Evolutionary conservation across 2,888 invertebrate genomes (phyloP).

Genomic region (Drosophila picticornis): DNA sequence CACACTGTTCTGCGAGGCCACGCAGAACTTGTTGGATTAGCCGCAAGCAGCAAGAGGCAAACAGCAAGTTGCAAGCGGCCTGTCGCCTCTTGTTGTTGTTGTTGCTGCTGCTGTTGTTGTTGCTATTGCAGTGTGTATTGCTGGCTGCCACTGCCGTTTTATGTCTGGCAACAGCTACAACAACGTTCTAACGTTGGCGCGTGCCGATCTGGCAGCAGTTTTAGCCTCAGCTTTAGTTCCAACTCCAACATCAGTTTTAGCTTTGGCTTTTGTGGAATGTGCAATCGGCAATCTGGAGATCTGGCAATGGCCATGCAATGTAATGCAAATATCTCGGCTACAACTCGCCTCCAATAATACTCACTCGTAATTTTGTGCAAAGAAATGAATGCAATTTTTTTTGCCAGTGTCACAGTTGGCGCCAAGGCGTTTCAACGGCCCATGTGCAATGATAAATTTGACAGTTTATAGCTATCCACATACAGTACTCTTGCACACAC

Average conservation of each 20-base stretch:
- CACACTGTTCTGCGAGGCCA: slow-evolving; percentile 47
- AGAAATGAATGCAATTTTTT: slow-evolving; percentile 79
- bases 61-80: slow-evolving; percentile 55
- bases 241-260: slow-evolving; percentile 19
- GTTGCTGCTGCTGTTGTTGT: not conserved
- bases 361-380: slow-evolving; percentile 66
- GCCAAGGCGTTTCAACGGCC: slow-evolving; percentile 79
- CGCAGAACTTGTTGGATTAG: slow-evolving; percentile 75
- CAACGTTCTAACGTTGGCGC: slow-evolving; percentile 72
- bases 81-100: slow-evolving; percentile 29
- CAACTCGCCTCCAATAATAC: slow-evolving; percentile 47
- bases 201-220: slow-evolving; percentile 58
- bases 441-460: slow-evolving; percentile 82
- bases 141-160: slow-evolving; percentile 23
- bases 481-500: slow-evolving; percentile 24
- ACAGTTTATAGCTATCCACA: slow-evolving; percentile 76
- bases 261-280: slow-evolving; percentile 62
- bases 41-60: slow-evolving; percentile 69
- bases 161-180: slow-evolving; percentile 23
- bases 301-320: slow-evolving; percentile 39
- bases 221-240: slow-evolving; percentile 7
- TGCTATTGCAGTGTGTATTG: slow-evolving; percentile 9
- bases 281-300: slow-evolving; percentile 68
- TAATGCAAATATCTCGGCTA: slow-evolving; percentile 27
- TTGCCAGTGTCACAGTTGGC: slow-evolving; percentile 80